Conservation (phyloP, 2,797 vertebrate species). For the Galaxias olidus region DNA sequence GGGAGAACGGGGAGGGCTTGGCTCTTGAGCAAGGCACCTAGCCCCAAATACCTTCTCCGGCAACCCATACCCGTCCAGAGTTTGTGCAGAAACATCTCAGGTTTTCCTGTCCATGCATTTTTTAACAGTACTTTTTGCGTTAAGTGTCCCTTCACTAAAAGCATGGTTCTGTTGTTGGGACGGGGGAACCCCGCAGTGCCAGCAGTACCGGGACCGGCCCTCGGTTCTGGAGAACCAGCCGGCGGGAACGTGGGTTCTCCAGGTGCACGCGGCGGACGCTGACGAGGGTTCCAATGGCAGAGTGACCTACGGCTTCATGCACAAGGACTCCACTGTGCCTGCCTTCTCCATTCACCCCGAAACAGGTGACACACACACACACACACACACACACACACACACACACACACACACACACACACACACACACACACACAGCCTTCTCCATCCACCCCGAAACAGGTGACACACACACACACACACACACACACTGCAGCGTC, state of each 20-base stretch:
- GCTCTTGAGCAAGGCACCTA: too few species aligned
- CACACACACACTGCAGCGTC: conserved; percentile 4
- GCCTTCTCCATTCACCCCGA: conserved; percentile 88
- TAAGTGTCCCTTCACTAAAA: too few species aligned
- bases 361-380: conserved; percentile 72
- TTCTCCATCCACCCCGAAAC: conserved; percentile 89
- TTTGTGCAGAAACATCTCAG: too few species aligned
- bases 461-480: conserved; percentile 63
- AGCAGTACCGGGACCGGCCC: conserved; percentile 81
- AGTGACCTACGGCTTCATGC: conserved; percentile 89
- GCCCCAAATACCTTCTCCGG: too few species aligned
- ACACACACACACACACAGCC: conserved; percentile 43
- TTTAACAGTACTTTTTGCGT: too few species aligned
- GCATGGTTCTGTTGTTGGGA: too few species aligned
- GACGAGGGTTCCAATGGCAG: conserved; percentile 87
- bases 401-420: not conserved
- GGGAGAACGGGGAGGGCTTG: too few species aligned
- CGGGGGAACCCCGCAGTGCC: conserved; percentile 71
- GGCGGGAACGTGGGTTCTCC: conserved; percentile 83
- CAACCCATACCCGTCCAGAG: too few species aligned
- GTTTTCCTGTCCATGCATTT: too few species aligned
- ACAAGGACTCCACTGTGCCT: conserved; percentile 84
- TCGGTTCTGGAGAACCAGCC: conserved; percentile 88
- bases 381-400: not conserved
- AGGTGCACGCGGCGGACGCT: conserved; percentile 86